phyloP scores from a whole-genome alignment of 2,888 invertebrate species.

The Meiosimyza decipiens region DNA sequence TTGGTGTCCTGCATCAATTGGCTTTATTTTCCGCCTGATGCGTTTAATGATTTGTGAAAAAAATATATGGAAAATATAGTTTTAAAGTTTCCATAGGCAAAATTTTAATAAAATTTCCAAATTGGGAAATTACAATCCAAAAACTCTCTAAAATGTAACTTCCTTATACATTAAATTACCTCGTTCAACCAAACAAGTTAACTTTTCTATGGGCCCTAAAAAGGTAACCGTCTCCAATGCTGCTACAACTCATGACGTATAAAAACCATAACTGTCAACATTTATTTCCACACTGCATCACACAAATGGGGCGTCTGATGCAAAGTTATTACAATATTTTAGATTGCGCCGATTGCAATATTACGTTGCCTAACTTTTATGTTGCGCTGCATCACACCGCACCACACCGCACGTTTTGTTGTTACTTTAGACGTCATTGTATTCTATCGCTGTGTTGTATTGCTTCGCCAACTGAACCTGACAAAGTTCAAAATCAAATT shows the following conservation, averaged over 20 bases:
- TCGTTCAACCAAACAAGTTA: too few species aligned
- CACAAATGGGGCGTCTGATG: neutral
- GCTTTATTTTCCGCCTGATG: too few species aligned
- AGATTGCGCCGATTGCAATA: neutral
- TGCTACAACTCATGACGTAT: neutral
- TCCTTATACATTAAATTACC: too few species aligned
- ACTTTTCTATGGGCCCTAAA: neutral
- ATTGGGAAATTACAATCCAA: too few species aligned
- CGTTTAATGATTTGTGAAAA: too few species aligned
- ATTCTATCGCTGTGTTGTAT: neutral
- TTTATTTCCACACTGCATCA: slow-evolving; percentile 1
- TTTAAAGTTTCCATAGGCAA: too few species aligned
- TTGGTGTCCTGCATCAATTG: too few species aligned
- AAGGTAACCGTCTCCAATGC: too few species aligned
- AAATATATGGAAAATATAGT: too few species aligned
- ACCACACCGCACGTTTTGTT: neutral
- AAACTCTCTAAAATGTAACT: too few species aligned
- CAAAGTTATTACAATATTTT: neutral
- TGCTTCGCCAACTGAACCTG: slow-evolving; percentile 8
- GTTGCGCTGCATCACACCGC: neutral
- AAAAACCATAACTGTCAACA: slow-evolving; percentile 26
- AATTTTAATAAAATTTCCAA: too few species aligned
- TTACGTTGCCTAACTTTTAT: neutral
- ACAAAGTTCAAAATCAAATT: slow-evolving; percentile 29
- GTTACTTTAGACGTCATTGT: neutral